phyloP scores from a whole-genome alignment of 2,113 vertebrate genomes.

The Amphiprion ocellaris region DNA sequence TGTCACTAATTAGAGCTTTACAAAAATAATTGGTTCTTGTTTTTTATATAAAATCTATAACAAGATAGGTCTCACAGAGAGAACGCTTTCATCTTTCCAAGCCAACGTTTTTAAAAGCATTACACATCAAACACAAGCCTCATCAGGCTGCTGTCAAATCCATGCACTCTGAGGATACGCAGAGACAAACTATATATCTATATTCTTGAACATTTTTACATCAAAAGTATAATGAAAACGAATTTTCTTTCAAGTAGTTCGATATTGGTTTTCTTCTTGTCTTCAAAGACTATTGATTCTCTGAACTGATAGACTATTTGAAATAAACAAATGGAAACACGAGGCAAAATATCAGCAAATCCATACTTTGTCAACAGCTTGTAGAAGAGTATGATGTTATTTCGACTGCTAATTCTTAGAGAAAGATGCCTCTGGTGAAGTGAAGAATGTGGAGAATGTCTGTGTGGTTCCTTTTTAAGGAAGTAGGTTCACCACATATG shows the following conservation, averaged over 20 bases:
- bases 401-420: conserved; percentile 24
- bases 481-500: conserved; percentile 23
- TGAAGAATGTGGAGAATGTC: conserved; percentile 12
- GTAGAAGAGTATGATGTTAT: conserved; percentile 5
- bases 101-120: conserved; percentile 4
- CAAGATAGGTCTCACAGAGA: conserved; percentile 4
- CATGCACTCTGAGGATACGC: conserved; percentile 3
- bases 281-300: too few species aligned
- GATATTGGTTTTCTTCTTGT: too few species aligned
- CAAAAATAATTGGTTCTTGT: conserved; percentile 9
- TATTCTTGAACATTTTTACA: not conserved
- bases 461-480: conserved; percentile 37
- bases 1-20: conserved; percentile 12
- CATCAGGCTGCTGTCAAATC: conserved; percentile 19
- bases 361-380: not conserved
- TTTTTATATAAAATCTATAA: conserved; percentile 33
- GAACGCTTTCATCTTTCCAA: conserved; percentile 25
- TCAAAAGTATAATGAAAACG: too few species aligned
- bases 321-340: too few species aligned
- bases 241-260: too few species aligned
- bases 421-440: conserved; percentile 1
- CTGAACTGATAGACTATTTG: too few species aligned
- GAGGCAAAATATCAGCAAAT: not conserved
- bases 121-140: conserved; percentile 15
- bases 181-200: not conserved